phyloP scores from a whole-genome alignment of 2,888 invertebrate species.

The Ochropleura plecta region DNA sequence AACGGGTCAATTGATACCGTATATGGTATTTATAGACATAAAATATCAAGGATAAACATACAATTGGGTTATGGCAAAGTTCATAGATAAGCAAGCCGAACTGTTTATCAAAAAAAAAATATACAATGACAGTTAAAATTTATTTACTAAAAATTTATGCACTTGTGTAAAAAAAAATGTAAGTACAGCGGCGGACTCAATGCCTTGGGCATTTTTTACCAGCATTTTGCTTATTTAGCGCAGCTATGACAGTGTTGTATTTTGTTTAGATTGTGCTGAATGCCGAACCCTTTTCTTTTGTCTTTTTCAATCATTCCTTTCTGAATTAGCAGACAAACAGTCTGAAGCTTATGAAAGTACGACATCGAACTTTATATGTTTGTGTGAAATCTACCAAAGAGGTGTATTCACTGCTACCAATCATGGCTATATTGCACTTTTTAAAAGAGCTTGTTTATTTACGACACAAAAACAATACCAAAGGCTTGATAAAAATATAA shows the following conservation, averaged over 20 bases:
- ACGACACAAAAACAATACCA: neutral
- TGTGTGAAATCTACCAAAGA: neutral
- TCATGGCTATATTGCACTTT: neutral
- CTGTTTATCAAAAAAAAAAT: slow-evolving; percentile 8
- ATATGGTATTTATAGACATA: neutral
- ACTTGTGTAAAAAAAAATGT: no score
- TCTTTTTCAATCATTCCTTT: no score
- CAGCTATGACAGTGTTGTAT: no score
- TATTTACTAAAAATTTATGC: no score
- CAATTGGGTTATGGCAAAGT: slow-evolving; percentile 33
- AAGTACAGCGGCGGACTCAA: no score
- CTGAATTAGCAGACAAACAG: neutral
- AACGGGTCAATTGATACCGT: slow-evolving; percentile 2
- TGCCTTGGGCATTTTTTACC: no score
- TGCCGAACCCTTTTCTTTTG: no score
- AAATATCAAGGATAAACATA: slow-evolving; percentile 16
- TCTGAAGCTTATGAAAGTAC: neutral
- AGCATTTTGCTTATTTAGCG: no score
- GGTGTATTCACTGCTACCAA: neutral
- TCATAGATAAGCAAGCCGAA: slow-evolving; percentile 45
- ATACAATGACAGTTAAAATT: no score
- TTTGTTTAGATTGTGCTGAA: no score
- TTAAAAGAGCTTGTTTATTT: neutral
- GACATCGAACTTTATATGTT: neutral
- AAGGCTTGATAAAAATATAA: neutral